Base-by-base conservation (phyloP, 2,797 vertebrate genomes). In the Lithobates pipiens region DNA sequence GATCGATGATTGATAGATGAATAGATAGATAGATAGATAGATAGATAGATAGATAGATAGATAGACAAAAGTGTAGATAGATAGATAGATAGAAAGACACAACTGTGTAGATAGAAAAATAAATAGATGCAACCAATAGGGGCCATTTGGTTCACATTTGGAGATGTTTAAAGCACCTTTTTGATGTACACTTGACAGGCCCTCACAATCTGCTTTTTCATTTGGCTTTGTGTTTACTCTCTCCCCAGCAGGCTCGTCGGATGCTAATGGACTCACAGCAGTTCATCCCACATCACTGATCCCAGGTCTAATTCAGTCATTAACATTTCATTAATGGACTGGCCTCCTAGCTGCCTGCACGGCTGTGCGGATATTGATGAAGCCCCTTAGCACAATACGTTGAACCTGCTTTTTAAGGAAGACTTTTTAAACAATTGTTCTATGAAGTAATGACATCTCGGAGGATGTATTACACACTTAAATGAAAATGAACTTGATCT, bases 291-390 rank as follows among this genome's bases (percentile, higher is more conserved):
- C 93, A 96, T 95, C 93, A 95, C 95, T 96, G 96, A 97, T 99
- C 98, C 96, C 92, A 95, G 96, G 96, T 96, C 95, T 97, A 96
- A 97, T 97, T 96, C 96, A 94, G 95, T 96, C 97, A 99, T 99
- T 99, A 99, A 97, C 96, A 95, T 97, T 98, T 96, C 96, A 96
- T 98, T 99, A 99, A 98, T 96, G 95, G 93, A 94, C 93, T 79
- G 95, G 95, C 97, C 96, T 96, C 94, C 96, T 94, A 94, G 94
- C 96, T 90, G 94, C 93, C 91, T 90, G 93, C 90, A 57, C 95
- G 93, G 89, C 94, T 92, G 94, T 95, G 94, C 89, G 91, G 93
- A 95, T 95, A 96, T 96, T 97, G 96, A 95, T 96, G 95, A 91
- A 93, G 91, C 93, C 93, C 91, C 91, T 80, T 90, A 86, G 91